These are phyloP conservation scores for Dendrocincla tyrannina DNA, from an alignment of 2,797 vertebrate species.

Conservation along the genomic window DNA sequence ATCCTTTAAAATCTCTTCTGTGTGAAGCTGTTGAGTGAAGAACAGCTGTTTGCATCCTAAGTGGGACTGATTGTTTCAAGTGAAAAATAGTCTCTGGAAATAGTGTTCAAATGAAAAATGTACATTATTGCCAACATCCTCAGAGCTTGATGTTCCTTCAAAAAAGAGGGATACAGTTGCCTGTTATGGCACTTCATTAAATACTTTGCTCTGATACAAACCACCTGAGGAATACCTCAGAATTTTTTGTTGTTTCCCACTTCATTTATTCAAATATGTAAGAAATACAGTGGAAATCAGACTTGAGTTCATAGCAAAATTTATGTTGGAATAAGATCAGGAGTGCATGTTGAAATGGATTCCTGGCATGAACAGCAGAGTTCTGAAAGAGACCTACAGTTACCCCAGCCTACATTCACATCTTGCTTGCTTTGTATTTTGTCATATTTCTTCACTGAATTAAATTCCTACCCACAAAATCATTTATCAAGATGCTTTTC, in stretches of 20 bases:
- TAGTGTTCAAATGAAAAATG: not conserved
- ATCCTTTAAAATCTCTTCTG: not conserved
- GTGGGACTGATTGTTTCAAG: not conserved
- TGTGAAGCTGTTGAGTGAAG: not conserved
- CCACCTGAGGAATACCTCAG: not conserved
- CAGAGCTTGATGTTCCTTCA: not conserved
- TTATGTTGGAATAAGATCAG: not conserved
- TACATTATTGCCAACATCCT: not conserved
- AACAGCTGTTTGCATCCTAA: conserved; percentile 40
- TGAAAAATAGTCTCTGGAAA: conserved; percentile 15
- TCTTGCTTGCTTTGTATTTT: not conserved
- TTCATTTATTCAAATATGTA: not conserved
- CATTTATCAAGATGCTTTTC: not conserved
- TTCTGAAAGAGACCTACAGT: not conserved
- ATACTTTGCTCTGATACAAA: not conserved
- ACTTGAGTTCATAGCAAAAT: not conserved
- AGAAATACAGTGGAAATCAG: not conserved
- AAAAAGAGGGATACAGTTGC: not conserved
- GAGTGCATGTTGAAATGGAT: not conserved
- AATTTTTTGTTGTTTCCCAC: not conserved
- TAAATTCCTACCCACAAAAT: not conserved
- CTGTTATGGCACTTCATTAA: not conserved
- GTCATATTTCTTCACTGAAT: not conserved
- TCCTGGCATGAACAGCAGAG: not conserved
- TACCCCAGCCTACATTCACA: not conserved